phyloP scores from a whole-genome alignment of 1,140 invertebrate genomes.

The Tetranychus cinnabarinus region DNA sequence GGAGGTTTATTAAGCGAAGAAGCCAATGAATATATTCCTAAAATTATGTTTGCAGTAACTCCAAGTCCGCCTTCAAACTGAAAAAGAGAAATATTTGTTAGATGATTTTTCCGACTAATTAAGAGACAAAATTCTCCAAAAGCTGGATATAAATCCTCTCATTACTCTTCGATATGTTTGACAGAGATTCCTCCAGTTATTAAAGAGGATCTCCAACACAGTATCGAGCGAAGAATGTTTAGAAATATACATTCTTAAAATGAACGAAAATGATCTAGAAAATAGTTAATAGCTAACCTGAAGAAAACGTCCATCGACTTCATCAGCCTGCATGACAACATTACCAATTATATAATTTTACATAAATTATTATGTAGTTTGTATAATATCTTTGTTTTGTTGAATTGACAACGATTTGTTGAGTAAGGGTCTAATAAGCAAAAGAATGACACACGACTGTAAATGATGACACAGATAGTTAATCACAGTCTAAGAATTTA shows the following conservation, averaged over 20 bases:
- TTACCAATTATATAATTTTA: slow-evolving; percentile 39
- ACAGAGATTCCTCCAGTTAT: neutral
- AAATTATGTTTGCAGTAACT: slow-evolving; percentile 39
- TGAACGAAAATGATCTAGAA: neutral
- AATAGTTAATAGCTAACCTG: slow-evolving; percentile 17
- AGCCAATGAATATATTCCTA: slow-evolving; percentile 44
- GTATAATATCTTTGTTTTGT: too few species aligned
- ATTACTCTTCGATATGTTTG: neutral
- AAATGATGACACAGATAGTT: too few species aligned
- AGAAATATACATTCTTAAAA: too few species aligned
- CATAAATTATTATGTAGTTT: too few species aligned
- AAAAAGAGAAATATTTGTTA: slow-evolving; percentile 5
- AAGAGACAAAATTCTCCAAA: neutral
- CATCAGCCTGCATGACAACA: slow-evolving; percentile 75
- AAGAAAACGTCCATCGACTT: slow-evolving; percentile 55
- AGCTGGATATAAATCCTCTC: neutral
- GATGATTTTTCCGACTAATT: neutral
- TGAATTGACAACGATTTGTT: too few species aligned
- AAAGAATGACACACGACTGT: too few species aligned
- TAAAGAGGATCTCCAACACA: neutral
- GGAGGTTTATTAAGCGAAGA: slow-evolving; percentile 41
- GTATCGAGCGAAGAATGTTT: neutral
- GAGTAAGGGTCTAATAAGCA: too few species aligned
- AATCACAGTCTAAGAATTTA: too few species aligned
- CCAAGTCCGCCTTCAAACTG: slow-evolving; percentile 73